A percentile compares a stretch with the other conserved stretches of the same genome.
Conservation (phyloP, 2,113 vertebrate species). For the Jaculus jaculus region DNA sequence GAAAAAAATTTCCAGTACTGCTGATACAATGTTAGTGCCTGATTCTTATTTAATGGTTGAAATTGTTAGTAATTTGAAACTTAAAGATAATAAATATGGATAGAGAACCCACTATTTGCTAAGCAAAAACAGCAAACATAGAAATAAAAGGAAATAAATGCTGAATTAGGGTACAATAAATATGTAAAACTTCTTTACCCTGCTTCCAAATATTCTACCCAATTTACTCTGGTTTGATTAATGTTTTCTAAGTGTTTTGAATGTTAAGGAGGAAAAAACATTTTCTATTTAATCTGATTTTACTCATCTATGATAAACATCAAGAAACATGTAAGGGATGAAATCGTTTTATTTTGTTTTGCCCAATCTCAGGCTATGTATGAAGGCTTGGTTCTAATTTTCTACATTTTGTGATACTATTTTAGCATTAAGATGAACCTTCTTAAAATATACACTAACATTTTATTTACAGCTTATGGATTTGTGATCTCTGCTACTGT, state of each 20-base stretch:
- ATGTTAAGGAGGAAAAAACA: slow-evolving; percentile 28
- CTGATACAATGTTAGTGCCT: not conserved
- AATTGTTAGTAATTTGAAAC: not conserved
- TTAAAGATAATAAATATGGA: not conserved
- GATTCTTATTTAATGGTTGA: not conserved
- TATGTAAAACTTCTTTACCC: slow-evolving; percentile 25
- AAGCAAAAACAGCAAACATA: slow-evolving; percentile 18
- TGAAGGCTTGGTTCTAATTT: slow-evolving; percentile 42
- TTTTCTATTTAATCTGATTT: slow-evolving; percentile 58
- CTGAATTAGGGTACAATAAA: not conserved
- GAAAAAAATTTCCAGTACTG: not conserved
- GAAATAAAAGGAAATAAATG: slow-evolving; percentile 23
- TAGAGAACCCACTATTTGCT: not conserved
- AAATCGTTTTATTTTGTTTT: slow-evolving; percentile 51
- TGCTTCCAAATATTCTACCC: slow-evolving; percentile 36
- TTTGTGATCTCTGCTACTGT: not conserved
- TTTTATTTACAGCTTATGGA: slow-evolving; percentile 18
- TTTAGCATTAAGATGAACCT: slow-evolving; percentile 41
- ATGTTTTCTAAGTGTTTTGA: slow-evolving; percentile 26
- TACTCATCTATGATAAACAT: slow-evolving; percentile 27
- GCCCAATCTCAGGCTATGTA: not conserved
- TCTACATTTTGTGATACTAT: slow-evolving; percentile 28
- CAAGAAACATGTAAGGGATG: slow-evolving; percentile 14
- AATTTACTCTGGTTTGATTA: slow-evolving; percentile 37
- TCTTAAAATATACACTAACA: slow-evolving; percentile 12